phyloP scores from a whole-genome alignment of 2,113 vertebrate species.

The Prochilodus magdalenae region DNA sequence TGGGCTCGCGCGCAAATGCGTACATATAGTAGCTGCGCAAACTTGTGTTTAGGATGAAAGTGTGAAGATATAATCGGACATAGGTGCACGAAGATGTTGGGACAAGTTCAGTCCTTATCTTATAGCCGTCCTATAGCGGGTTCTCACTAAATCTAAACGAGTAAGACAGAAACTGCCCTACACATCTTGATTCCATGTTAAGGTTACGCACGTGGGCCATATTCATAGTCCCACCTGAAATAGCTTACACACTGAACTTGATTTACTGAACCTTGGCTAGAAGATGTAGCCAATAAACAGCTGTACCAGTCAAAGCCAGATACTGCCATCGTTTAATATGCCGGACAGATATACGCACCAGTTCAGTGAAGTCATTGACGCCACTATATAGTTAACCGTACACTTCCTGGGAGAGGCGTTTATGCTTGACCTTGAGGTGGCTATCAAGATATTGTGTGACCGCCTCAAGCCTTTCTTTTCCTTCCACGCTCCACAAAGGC shows the following conservation, averaged over 20 bases:
- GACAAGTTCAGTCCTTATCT: too few relatives aligned
- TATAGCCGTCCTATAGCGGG: too few relatives aligned
- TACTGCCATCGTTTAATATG: not conserved
- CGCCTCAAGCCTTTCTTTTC: constrained; percentile 9
- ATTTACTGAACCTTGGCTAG: too few relatives aligned
- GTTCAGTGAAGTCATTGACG: not conserved
- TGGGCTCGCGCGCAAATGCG: not conserved
- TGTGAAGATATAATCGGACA: not conserved
- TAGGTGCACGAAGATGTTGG: too few relatives aligned
- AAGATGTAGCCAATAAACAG: not conserved
- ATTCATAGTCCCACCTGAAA: not conserved
- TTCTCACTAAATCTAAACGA: too few relatives aligned
- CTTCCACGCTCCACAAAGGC: constrained; percentile 27
- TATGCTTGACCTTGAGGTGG: constrained; percentile 38
- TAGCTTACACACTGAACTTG: not conserved
- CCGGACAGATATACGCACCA: not conserved
- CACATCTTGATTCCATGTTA: not conserved
- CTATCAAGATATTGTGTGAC: constrained; percentile 36
- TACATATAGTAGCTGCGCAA: not conserved
- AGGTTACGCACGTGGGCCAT: not conserved
- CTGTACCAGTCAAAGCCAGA: not conserved
- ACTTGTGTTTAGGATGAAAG: not conserved
- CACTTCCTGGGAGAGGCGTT: constrained; percentile 26
- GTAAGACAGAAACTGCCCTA: not conserved
- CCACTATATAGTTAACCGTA: not conserved